Percentiles rank a stretch among this genome's conserved stretches.
Evolutionary conservation across 1,140 invertebrate species (phyloP).

Genomic region (Maniola jurtina): DNA sequence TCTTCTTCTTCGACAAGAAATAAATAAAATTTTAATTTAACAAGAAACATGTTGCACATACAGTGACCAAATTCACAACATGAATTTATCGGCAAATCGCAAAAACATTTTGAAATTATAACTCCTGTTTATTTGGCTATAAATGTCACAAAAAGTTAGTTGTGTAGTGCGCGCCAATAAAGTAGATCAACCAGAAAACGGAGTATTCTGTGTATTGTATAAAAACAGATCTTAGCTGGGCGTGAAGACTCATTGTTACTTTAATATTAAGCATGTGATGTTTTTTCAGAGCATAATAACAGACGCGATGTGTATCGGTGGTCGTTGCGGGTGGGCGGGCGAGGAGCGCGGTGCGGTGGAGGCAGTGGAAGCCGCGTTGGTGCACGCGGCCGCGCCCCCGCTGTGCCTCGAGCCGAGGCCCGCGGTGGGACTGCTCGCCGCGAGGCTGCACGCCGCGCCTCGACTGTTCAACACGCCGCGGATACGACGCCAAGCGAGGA

Average conservation of each 20-base stretch:
- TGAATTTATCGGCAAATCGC: too few species aligned
- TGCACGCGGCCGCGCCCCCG: conserved; percentile 90
- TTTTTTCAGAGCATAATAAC: conserved; percentile 83
- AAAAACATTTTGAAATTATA: too few species aligned
- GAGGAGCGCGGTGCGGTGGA: conserved; percentile 90
- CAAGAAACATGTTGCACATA: too few species aligned
- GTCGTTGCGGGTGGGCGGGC: conserved; percentile 84
- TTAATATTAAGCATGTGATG: background rate
- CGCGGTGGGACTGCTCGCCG: conserved; percentile 85
- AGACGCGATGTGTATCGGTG: conserved; percentile 85
- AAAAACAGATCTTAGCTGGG: too few species aligned
- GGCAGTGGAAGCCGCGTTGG: conserved; percentile 88
- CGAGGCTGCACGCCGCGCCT: conserved; percentile 86
- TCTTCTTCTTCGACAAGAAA: too few species aligned
- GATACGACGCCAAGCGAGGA: conserved; percentile 86
- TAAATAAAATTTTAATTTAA: too few species aligned
- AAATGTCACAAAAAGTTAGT: too few species aligned
- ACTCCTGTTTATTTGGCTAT: too few species aligned
- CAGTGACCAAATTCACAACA: too few species aligned
- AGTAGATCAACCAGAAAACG: too few species aligned
- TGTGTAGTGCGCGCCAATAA: too few species aligned
- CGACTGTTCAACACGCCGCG: conserved; percentile 86
- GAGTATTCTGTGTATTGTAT: too few species aligned
- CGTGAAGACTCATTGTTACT: background rate
- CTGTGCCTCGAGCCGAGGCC: conserved; percentile 93